Evolutionary conservation across 1,140 invertebrate genomes (phyloP), one percentile per base, ranked within the genome.

Genomic region (Diorhabda sublineata): DNA sequence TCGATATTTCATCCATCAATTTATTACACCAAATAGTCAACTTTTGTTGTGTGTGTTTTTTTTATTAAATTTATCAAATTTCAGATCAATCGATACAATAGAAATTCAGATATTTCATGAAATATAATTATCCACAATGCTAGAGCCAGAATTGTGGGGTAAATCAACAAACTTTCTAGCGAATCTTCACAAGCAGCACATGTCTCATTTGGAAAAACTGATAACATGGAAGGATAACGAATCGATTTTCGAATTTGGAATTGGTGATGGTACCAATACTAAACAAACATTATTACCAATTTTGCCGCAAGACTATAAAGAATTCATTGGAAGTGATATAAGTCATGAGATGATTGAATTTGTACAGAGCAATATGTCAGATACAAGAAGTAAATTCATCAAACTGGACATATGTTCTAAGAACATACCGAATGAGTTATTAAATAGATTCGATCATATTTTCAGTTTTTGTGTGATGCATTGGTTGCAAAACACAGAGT

Each of bases 201-300:
- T 64, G 63, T 5, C 44, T 42, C 41, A 64, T 26, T 56, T 45
- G 3, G 56, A 64, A 64, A 43, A 56, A 5, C 42, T 56, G 8
- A n/a, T 64, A 7, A 56, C 52, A 26, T 64, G 63, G 63, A 64
- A 64, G 56, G 42, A 42, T 45, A 26, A 64, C 9, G 63, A 52
- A 57, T 64, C 63, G 6, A 64, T 64, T 8, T 42, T 64, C 3
- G 63, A 64, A 64, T 64, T 64, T 57, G 63, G 63, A 5, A 64
- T 64, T 11, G 63, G 45, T 26, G 45, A 57, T n/a, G 63, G 63
- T 7, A 64, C 45, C 41, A 64, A 64, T 41, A 11, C 63, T 11
- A 41, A 41, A 56, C 26, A 56, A 6, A 26, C 47, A 57, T 56
- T 64, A 6, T 56, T 44, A 11, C 63, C 63, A 3, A 41, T 45